A percentile compares a stretch with the other conserved stretches of the same genome.
These are phyloP conservation scores for Lasioglossum lativentre DNA, from an alignment of 2,888 invertebrate genomes.

Conservation along the genomic window DNA sequence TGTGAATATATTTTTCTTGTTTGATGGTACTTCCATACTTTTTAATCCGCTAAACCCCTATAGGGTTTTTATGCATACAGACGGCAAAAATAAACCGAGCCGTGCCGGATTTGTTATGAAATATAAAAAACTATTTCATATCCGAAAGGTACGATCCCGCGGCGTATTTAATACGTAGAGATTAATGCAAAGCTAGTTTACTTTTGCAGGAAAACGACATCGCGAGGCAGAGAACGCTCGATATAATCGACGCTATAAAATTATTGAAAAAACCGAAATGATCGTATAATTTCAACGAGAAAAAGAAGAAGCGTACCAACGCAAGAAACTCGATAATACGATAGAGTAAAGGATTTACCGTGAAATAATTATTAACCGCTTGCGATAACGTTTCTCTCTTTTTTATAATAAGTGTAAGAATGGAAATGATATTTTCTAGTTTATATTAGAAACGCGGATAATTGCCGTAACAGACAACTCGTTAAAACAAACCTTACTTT, in stretches of 20 bases:
- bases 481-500: neutral
- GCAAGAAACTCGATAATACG: neutral
- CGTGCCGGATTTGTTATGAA: neutral
- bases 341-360: no score
- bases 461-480: neutral
- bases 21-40: neutral
- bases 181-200: neutral
- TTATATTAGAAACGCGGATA: neutral
- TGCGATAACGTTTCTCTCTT: neutral
- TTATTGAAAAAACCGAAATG: neutral
- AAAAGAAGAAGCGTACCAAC: neutral
- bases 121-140: neutral
- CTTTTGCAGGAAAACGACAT: neutral
- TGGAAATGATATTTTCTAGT: no score
- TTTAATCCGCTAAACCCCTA: neutral
- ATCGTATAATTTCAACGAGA: neutral
- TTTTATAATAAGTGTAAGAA: no score
- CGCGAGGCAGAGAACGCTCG: neutral
- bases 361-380: neutral
- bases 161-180: neutral
- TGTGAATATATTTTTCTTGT: neutral
- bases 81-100: neutral
- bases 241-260: neutral
- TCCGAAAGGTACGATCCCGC: neutral
- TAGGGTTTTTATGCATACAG: neutral